Conservation (phyloP, 2,888 invertebrate species). For the Cryptocephalus moraei region DNA sequence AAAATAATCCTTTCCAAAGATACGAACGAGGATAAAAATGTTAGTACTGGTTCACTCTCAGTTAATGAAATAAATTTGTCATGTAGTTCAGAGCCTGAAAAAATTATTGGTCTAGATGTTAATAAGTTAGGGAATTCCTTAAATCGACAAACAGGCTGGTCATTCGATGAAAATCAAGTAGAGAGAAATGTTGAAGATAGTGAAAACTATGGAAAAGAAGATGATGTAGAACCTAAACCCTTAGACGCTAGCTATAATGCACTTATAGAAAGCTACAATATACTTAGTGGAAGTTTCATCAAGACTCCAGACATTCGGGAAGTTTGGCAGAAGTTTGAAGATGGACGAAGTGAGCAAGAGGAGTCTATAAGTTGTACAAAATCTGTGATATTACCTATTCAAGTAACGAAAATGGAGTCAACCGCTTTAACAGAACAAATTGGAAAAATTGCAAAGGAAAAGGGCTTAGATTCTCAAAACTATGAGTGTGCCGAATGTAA, state of each 20-base stretch:
- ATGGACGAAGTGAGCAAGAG: conserved; percentile 20
- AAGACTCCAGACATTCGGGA: conserved; percentile 51
- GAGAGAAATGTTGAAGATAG: conserved; percentile 2
- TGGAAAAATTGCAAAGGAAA: conserved; percentile 61
- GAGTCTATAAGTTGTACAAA: neutral
- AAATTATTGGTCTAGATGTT: conserved; percentile 24
- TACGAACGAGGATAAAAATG: conserved; percentile 18
- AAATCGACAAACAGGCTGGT: conserved; percentile 53
- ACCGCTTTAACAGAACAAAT: conserved; percentile 52
- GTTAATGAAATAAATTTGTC: conserved; percentile 12
- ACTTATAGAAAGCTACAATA: conserved; percentile 48
- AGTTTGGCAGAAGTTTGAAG: conserved; percentile 43
- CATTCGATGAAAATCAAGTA: conserved; percentile 37
- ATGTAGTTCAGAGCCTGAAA: conserved; percentile 16
- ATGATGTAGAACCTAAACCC: conserved; percentile 21
- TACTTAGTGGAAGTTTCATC: conserved; percentile 36
- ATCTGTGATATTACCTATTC: conserved; percentile 7
- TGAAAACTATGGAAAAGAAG: conserved; percentile 3
- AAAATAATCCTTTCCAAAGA: conserved; percentile 54
- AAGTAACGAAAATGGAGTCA: conserved; percentile 15
- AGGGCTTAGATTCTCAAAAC: conserved; percentile 76
- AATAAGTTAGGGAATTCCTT: conserved; percentile 52
- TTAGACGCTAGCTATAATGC: conserved; percentile 47
- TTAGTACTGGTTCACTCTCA: conserved; percentile 6
- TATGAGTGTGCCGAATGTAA: conserved; percentile 74